Evolutionary conservation across 2,888 invertebrate species (phyloP), one percentile per base, ranked within the genome.

Genomic region (Adelognathus sp.): DNA sequence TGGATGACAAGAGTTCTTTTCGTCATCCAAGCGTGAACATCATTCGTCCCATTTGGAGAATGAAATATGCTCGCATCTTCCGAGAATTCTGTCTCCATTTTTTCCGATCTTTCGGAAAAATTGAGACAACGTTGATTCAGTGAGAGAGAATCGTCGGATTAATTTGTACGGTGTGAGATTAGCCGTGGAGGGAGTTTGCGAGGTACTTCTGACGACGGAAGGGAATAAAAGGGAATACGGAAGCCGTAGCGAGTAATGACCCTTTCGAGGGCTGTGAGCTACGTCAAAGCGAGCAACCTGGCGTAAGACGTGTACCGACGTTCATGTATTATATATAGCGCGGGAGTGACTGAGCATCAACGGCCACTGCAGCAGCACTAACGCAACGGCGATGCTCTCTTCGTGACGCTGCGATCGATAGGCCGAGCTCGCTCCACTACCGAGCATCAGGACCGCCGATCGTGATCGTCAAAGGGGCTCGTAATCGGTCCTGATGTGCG

Each of bases 401-500:
- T 86, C 83, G 85, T 84, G 80, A 83, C 75, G 83, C 63, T 81
- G 76, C 77, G 86, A 86, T 86, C 86, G 86, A 86, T 86, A 81
- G 77, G 81, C 83, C 80, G 73, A 75, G 79, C 80, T 81, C 81
- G 6, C 36, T 46, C 46, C 24, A 24, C 46, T 46, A 18, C 71
- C 81, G 81, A 82, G 81, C 83, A 77, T 82, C 82, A 80, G 82
- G 82, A 77, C 79, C 82, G 82, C 82, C 81, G 86, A 86, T 86
- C 86, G 83, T 84, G 86, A 86, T 86, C 86, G 86, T 86, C 86
- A 86, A 86, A 86, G 86, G 86, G 84, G 86, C 85, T 85, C 85
- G 86, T 86, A 86, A 86, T 86, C 86, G 86, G 86, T 85, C 86
- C 82, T 86, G 84, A 86, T 63, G 73, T 70, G 86, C 82, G 84